Base-by-base conservation (phyloP, 2,888 invertebrate species). In the Adineta ricciae region DNA sequence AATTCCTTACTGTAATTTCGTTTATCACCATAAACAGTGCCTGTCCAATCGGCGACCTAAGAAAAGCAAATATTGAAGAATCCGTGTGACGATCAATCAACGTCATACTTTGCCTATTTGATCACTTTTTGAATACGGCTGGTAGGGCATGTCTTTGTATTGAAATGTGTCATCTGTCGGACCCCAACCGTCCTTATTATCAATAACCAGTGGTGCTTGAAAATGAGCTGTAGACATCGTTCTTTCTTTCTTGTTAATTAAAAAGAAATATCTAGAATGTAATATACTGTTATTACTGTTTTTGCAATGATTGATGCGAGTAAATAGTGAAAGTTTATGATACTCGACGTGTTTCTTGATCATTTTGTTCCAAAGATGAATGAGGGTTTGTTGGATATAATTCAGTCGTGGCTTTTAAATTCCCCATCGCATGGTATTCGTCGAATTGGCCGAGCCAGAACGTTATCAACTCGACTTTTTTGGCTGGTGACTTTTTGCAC, bases 41-140 rank as follows among this genome's bases (percentile, higher is more conserved):
- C 95, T 84, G 97, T 97, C 99, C 99, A 99, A 90, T 99, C 99
- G 89, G 97, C 96, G n/a, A 78, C 41, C 78, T 78, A 41, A 46
- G 11, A 41, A 8, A 19, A n/a, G 5, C 46, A 46, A 46, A 2
- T 41, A 38, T n/a, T 78, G 24, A 3, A 46, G 11, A 8, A 46
- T 46, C 19, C 9, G 38, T 11, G 38, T 5, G 11, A 8, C 46
- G 8, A 46, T 46, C 11, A 46, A 46, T 46, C 46, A 21, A 38
- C 14, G 24, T 78, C 78, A 78, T 78, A 97, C 97, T 93, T 98
- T 98, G 88, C 99, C 99, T 87, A 99, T 93, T 88, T 97, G 94
- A 91, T 99, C 98, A 87, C 96, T 96, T 92, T 99, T 99, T 88
- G 97, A 96, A 91, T 97, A 99, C 64, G 97, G 98, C 91, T 99